Evolutionary conservation across 2,888 invertebrate species (phyloP), one percentile per base, ranked within the genome.

Genomic region (Cephus sareptanus): DNA sequence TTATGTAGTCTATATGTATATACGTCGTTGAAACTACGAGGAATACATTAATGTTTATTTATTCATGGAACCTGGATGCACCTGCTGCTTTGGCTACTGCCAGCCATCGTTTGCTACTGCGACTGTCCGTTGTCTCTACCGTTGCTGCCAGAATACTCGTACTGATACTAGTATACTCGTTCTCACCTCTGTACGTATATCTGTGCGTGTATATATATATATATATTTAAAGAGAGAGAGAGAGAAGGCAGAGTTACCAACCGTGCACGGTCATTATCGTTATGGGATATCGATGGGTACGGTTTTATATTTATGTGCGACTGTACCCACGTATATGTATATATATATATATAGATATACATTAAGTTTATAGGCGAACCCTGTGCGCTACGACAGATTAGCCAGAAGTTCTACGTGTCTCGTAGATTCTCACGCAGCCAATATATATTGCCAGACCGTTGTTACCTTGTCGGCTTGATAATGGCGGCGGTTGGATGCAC

Each of bases 21-120:
- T 56, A 9, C 56, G 56, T 56, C 56, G 23, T 56, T 56, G 56
- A 56, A 56, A 56, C 56, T 56, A 56, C 56, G 23, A 56, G 56
- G 71, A 71, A 33, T 71, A 71, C 79, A 76, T 76, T 79, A 77
- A 76, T 77, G 75, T 77, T 82, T 81, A 81, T 76, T 82, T 82
- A 83, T 83, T 82, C 81, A 83, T 79, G 81, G 15, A 33, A 33
- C 71, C 31, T 71, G 71, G 71, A 71, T 71, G 71, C 71, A 71
- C 71, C 71, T 71, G 71, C 71, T 71, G 71, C 71, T 15, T 33
- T 33, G 4, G 31, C 71, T 71, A 71, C 31, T 23, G 71, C 31
- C 71, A 33, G 31, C 31, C 71, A 33, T 33, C 71, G 31, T 71
- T 33, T 11, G 23, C 56, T 56, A 23, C 56, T 23, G 23, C 23